These are phyloP conservation scores for Muscicapa comitata DNA, from an alignment of 2,797 vertebrate species.

Conservation along the genomic window DNA sequence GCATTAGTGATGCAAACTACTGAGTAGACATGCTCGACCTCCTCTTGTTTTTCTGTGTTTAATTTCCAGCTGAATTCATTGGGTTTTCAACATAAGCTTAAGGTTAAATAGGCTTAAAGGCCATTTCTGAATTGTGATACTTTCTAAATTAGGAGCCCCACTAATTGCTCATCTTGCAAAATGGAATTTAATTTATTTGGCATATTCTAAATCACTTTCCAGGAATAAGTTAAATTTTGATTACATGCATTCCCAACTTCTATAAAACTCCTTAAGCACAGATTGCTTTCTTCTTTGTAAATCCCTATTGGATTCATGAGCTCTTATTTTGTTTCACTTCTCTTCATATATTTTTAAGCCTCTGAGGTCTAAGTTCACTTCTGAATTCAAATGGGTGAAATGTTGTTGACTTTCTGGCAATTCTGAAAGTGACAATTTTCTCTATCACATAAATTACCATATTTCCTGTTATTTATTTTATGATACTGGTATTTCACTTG, in stretches of 20 bases:
- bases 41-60: background rate
- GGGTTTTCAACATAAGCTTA: background rate
- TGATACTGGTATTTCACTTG: conserved; percentile 66
- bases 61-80: background rate
- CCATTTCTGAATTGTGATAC: background rate
- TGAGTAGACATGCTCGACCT: accelerated
- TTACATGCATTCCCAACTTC: conserved; percentile 5
- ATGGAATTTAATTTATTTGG: conserved; percentile 27
- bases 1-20: background rate
- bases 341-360: conserved; percentile 35
- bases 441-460: conserved; percentile 68
- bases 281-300: conserved; percentile 19
- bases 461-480: conserved; percentile 77
- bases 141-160: conserved; percentile 1
- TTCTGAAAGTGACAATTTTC: conserved; percentile 71
- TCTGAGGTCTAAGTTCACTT: conserved; percentile 27
- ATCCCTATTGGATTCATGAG: background rate
- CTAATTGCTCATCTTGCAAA: conserved; percentile 22
- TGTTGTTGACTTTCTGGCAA: background rate
- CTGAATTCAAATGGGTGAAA: conserved; percentile 32
- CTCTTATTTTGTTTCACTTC: conserved; percentile 21
- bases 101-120: conserved; percentile 6
- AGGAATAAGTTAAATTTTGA: conserved; percentile 11
- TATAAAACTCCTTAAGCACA: background rate
- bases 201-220: conserved; percentile 35